phyloP scores from a whole-genome alignment of 2,797 vertebrate species.

The Leptodactylus fallax region DNA sequence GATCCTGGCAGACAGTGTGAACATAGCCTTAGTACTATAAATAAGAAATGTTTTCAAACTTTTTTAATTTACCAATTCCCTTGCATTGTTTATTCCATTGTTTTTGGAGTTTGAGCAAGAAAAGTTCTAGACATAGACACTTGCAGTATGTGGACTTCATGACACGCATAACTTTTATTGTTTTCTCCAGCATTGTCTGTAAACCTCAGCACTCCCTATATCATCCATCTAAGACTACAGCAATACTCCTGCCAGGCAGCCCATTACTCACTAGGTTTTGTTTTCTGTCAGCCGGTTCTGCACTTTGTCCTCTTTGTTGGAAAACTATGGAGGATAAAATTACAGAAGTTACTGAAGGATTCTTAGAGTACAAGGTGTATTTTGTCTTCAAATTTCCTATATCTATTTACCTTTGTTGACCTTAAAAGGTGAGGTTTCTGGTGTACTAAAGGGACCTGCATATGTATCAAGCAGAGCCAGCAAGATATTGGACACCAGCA shows the following conservation, averaged over 20 bases:
- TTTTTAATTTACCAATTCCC: no score
- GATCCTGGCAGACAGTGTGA: no score
- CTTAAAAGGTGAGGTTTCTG: not conserved
- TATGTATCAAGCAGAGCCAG: no score
- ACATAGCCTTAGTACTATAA: no score
- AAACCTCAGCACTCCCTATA: not conserved
- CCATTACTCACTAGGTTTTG: not conserved
- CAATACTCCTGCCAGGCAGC: not conserved
- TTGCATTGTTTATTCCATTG: no score
- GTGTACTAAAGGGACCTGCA: not conserved
- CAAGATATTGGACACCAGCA: no score
- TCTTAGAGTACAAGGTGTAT: not conserved
- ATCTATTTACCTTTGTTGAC: no score
- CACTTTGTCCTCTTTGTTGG: conserved; percentile 16
- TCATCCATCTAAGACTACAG: not conserved
- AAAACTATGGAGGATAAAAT: not conserved
- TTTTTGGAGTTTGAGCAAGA: no score
- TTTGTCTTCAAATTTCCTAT: not conserved
- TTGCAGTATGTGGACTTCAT: no score
- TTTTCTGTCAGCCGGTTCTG: not conserved
- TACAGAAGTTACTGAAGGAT: not conserved
- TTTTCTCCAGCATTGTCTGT: not conserved
- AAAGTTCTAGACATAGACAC: no score
- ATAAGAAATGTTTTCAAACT: no score
- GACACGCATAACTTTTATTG: not conserved